Evolutionary conservation across 2,888 invertebrate genomes (phyloP), one percentile per base, ranked within the genome.

Genomic region (Megaustenia siamemsis): DNA sequence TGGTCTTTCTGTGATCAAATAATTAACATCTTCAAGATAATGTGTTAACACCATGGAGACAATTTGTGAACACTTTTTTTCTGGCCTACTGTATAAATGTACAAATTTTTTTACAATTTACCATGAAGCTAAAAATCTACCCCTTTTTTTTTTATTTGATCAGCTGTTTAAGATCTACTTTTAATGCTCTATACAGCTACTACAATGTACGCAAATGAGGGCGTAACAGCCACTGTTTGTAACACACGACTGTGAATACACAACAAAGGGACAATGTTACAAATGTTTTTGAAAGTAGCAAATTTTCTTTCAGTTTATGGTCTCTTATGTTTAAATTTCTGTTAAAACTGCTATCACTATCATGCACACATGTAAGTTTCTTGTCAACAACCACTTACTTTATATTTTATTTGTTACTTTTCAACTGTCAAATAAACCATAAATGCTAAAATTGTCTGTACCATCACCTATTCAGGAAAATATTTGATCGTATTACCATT

Each of bases 201-300:
- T 3, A 49, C 49, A 32, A 21, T 73, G 49, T 73, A 66, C 18
- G 32, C n/a, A 66, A 18, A 78, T 1, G 12, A 21, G 45, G 45
- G 63, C 45, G 32, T 28, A 6, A 60, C 77, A 66, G 18, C 43
- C 63, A 43, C 78, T 63, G 78, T 15, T 45, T 40, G 35, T 35
- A 45, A 18, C 66, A 78, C 53, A 76, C 76, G 45, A 53, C 38
- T 66, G 78, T 78, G 78, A 66, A 66, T 18, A 60, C 78, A 78
- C 78, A 63, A 78, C 78, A 78, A 63, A 63, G 28, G 32, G 40
- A 78, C 78, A 78, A 66, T 78, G 63, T 60, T 45, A 78, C 28
- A 21, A 40, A 24, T n/a, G 18, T 28, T 28, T 45, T 43, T 45
- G 49, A 49, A 45, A 32, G 49, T 49, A 73, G 21, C 32, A 38